Evolutionary conservation across 2,113 vertebrate genomes (phyloP), one percentile per base, ranked within the genome.

Genomic region (Hoplias malabaricus): DNA sequence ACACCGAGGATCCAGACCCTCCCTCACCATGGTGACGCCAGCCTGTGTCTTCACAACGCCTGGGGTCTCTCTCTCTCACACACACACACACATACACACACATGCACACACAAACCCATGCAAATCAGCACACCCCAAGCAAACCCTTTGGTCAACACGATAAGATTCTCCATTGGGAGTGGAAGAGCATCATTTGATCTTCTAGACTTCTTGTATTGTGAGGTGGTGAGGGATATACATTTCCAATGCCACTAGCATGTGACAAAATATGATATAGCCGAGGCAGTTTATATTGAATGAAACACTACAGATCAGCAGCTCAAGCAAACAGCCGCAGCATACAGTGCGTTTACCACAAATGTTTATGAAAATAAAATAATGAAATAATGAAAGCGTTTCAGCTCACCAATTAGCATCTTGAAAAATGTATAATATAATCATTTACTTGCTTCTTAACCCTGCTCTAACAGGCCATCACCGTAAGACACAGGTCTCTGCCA

Each of bases 21-120:
- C 67, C 74, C 36, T 63, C 73, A 75, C 73, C 74, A 69, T 67
- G 77, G 54, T 68, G 73, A 80, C 70, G 77, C 73, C 77, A 80
- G 78, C 40, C 77, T 83, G 72, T 61, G 54, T 72, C 43, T 61
- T 79, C 67, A 69, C 62, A 80, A 69, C 27, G 73, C 77, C 53
- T 56, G 50, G 70, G 54, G 75, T 62, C 56, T 29, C 66, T 69
- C 66, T 38, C 57, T 33, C 36, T 38, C 73, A 42, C 40, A 10
- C 11, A n/a, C 16, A n/a, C 46, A n/a, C 14, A 48, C 46, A 48
- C 19, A 11, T 23, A 48, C 4, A 3, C 29, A 8, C 46, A 50
- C 9, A 50, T n/a, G n/a, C 46, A 50, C 46, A 50, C 69, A 40
- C 65, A 29, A 50, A 43, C 65, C 21, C 12, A 21, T 27, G 46